phyloP scores from a whole-genome alignment of 2,113 vertebrate species.

The Falcunculus frontatus region DNA sequence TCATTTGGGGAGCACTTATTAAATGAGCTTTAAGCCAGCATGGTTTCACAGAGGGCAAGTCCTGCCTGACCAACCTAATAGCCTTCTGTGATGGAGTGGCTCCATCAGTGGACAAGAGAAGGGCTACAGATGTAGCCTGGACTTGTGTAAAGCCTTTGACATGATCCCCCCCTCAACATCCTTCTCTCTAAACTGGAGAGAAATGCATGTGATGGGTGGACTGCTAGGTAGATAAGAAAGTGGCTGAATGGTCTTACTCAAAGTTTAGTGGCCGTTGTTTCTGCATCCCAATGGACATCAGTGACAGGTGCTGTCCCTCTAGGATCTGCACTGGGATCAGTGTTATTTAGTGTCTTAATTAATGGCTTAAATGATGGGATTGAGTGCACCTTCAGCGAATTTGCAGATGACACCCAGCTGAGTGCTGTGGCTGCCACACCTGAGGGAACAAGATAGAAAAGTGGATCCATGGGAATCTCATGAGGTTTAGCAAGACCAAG shows the following conservation, averaged over 20 bases:
- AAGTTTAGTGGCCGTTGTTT: background rate
- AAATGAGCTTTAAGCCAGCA: rapidly evolving
- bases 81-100: background rate
- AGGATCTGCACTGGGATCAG: background rate
- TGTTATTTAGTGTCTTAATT: background rate
- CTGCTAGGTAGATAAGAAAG: background rate
- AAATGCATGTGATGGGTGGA: background rate
- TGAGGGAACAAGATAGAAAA: background rate
- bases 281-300: background rate
- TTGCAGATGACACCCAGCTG: background rate
- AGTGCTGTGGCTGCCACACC: background rate
- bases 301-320: background rate
- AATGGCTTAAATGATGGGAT: background rate
- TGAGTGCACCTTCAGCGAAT: too few relatives aligned
- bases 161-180: background rate
- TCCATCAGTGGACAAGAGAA: background rate
- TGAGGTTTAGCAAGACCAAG: background rate
- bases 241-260: background rate
- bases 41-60: background rate
- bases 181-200: background rate
- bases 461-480: background rate
- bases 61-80: background rate
- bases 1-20: background rate
- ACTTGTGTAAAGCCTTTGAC: background rate
- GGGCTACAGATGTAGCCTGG: background rate